phyloP scores from a whole-genome alignment of 2,797 vertebrate species.

The Uromys caudimaculatus region DNA sequence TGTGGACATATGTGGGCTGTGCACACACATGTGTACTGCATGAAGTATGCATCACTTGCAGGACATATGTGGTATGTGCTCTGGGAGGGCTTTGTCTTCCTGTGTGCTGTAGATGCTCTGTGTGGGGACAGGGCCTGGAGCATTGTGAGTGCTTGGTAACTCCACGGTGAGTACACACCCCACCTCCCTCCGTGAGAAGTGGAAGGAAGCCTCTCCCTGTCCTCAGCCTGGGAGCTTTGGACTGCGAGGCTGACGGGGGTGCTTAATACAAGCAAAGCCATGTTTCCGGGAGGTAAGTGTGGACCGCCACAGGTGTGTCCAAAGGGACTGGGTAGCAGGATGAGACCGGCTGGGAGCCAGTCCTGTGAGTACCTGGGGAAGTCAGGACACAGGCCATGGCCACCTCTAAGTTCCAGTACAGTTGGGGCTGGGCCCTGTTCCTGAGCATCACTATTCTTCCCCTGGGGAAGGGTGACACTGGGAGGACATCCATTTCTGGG shows the following conservation, averaged over 20 bases:
- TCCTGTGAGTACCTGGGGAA: not conserved
- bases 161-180: too few species aligned
- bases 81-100: not conserved
- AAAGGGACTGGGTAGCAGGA: not conserved
- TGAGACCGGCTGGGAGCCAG: not conserved
- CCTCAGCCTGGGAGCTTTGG: not conserved
- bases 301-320: not conserved
- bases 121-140: not conserved
- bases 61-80: not conserved
- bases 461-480: not conserved
- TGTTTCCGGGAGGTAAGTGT: not conserved
- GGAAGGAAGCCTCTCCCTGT: not conserved
- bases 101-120: not conserved
- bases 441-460: not conserved
- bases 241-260: not conserved
- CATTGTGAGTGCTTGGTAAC: not conserved
- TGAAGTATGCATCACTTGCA: not conserved
- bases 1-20: too few species aligned
- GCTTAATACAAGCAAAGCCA: too few species aligned
- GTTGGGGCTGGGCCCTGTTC: not conserved
- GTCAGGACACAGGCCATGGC: not conserved
- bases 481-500: too few species aligned
- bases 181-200: not conserved
- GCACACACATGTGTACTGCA: too few species aligned
- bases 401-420: too few species aligned